These are phyloP conservation scores for Horisme vitalbata DNA, from an alignment of 2,888 invertebrate genomes.

Conservation along the genomic window DNA sequence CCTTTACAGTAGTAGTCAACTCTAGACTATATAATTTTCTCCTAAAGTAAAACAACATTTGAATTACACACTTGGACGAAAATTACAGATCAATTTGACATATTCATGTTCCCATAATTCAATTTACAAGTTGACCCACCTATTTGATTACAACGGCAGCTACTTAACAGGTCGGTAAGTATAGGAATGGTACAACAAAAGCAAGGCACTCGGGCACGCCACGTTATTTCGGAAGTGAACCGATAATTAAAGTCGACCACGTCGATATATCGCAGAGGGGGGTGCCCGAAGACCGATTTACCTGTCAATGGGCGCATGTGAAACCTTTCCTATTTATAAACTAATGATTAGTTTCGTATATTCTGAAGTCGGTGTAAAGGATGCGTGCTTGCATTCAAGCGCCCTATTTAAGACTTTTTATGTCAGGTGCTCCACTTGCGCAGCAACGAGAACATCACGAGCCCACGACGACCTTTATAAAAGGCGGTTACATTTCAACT, in stretches of 20 bases:
- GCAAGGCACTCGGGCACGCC: constrained; percentile 18
- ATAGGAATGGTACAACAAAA: constrained; percentile 4
- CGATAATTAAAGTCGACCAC: constrained; percentile 26
- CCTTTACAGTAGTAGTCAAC: too few relatives aligned
- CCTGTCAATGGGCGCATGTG: constrained; percentile 19
- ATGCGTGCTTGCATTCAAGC: constrained; percentile 6
- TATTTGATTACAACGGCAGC: constrained; percentile 1
- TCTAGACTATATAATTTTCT: too few relatives aligned
- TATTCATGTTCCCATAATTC: neutral
- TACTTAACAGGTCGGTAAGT: neutral
- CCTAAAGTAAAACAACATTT: too few relatives aligned
- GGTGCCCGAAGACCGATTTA: constrained; percentile 22
- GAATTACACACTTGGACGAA: too few relatives aligned
- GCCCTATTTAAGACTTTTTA: constrained; percentile 21
- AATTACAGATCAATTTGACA: too few relatives aligned
- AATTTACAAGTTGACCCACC: constrained; percentile 1
- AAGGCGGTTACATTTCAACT: constrained; percentile 10
- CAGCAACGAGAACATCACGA: constrained; percentile 10
- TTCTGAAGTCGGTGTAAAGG: neutral
- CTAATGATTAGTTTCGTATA: constrained; percentile 14
- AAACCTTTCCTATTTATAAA: constrained; percentile 18
- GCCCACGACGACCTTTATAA: constrained; percentile 10
- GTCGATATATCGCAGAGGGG: constrained; percentile 25
- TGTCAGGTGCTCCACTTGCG: constrained; percentile 16
- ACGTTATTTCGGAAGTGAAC: constrained; percentile 25